Evolutionary conservation across 2,113 vertebrate species (phyloP).

Genomic region (Picathartes gymnocephalus): DNA sequence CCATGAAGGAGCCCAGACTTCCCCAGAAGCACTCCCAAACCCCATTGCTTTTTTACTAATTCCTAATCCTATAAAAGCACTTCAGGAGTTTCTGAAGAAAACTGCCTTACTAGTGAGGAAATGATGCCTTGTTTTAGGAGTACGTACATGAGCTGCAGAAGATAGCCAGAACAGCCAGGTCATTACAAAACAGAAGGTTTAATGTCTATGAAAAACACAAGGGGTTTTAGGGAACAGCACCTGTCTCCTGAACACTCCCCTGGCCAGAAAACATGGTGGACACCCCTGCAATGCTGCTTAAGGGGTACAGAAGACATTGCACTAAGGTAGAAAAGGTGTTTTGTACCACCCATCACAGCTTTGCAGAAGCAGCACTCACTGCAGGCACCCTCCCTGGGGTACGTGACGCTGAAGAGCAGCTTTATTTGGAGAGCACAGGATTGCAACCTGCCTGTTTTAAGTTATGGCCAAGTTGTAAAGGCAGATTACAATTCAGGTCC

Average conservation of each 20-base stretch:
- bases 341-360: rapidly evolving
- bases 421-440: background rate
- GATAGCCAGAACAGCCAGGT: background rate
- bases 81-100: background rate
- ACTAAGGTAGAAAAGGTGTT: rapidly evolving
- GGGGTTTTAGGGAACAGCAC: background rate
- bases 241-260: rapidly evolving
- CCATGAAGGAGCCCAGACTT: too few species aligned
- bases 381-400: rapidly evolving
- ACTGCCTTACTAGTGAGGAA: rapidly evolving
- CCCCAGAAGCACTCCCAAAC: background rate
- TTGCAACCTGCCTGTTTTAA: background rate
- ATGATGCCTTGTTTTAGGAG: too few species aligned
- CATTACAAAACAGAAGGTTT: background rate
- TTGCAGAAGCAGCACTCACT: background rate
- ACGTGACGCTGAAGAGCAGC: background rate
- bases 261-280: rapidly evolving
- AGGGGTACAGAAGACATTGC: rapidly evolving
- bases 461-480: background rate
- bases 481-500: background rate
- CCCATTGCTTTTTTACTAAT: background rate
- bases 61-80: too few species aligned
- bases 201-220: rapidly evolving
- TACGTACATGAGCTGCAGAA: rapidly evolving
- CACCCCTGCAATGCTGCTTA: background rate